phyloP scores from a whole-genome alignment of 2,113 vertebrate genomes.

The Aleadryas rufinucha region DNA sequence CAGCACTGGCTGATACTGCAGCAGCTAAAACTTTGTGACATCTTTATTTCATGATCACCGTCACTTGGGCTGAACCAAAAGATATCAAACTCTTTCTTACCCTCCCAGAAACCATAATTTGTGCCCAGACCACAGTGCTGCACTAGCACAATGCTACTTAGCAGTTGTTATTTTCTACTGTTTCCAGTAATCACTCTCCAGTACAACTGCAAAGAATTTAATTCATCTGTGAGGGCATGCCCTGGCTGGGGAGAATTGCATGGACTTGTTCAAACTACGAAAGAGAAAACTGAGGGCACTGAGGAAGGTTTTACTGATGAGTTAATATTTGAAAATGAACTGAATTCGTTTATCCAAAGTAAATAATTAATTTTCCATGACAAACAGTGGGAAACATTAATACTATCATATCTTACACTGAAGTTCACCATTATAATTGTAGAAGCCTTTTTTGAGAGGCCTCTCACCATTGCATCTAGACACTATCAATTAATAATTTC shows the following conservation, averaged over 20 bases:
- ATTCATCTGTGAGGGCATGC: neutral
- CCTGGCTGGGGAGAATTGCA: neutral
- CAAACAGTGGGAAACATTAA: neutral
- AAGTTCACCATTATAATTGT: neutral
- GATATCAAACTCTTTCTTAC: neutral
- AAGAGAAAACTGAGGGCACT: neutral
- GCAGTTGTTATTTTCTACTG: neutral
- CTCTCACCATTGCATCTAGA: neutral
- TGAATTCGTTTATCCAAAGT: neutral
- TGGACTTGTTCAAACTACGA: neutral
- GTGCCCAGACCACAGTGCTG: neutral
- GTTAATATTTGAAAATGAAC: neutral
- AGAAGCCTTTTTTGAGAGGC: neutral
- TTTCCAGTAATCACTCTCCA: neutral
- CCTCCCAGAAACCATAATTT: neutral
- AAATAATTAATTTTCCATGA: neutral
- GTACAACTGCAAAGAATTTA: neutral
- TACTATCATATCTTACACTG: neutral
- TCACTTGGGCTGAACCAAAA: neutral
- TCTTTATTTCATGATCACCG: neutral
- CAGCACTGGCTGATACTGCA: neutral
- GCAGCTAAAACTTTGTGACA: neutral
- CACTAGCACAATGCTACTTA: neutral
- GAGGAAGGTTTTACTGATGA: neutral
- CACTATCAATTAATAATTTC: neutral